A percentile compares a stretch with the other conserved stretches of the same genome.
Conservation (phyloP, 2,888 invertebrate genomes). For the Monopis laevigella region DNA sequence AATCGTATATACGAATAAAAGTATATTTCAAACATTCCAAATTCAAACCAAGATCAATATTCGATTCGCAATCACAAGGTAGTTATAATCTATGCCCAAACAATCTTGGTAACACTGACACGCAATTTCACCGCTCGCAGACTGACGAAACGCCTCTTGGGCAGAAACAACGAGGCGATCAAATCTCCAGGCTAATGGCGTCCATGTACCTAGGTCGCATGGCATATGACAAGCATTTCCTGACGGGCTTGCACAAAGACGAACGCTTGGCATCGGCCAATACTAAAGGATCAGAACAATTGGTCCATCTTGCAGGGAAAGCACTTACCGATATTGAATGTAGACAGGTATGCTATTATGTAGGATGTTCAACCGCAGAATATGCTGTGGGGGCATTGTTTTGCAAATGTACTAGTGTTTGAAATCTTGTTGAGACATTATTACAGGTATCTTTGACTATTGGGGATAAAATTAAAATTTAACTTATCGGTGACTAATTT, state of each 20-base stretch:
- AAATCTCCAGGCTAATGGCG: constrained; percentile 52
- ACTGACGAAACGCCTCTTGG: constrained; percentile 46
- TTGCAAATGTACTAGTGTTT: too few relatives aligned
- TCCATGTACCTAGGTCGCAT: constrained; percentile 58
- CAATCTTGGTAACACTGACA: neutral
- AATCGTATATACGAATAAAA: too few relatives aligned
- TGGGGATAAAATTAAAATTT: too few relatives aligned
- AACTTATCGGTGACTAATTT: too few relatives aligned
- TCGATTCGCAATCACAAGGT: too few relatives aligned
- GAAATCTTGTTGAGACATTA: too few relatives aligned
- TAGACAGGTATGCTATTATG: constrained; percentile 49
- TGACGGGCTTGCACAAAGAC: constrained; percentile 46
- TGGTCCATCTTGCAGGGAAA: constrained; percentile 42
- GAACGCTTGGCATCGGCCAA: constrained; percentile 50
- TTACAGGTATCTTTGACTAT: too few relatives aligned
- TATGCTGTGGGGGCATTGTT: too few relatives aligned
- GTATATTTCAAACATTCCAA: too few relatives aligned
- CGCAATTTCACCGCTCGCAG: constrained; percentile 23
- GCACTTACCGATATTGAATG: constrained; percentile 48
- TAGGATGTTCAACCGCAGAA: too few relatives aligned
- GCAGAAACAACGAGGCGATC: constrained; percentile 43
- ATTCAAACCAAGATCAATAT: too few relatives aligned
- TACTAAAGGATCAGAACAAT: constrained; percentile 40
- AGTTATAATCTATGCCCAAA: too few relatives aligned
- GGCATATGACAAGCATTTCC: constrained; percentile 60